A percentile compares a stretch with the other conserved stretches of the same genome.
phyloP scores from a whole-genome alignment of 2,888 invertebrate species.

The Macaria liturata region DNA sequence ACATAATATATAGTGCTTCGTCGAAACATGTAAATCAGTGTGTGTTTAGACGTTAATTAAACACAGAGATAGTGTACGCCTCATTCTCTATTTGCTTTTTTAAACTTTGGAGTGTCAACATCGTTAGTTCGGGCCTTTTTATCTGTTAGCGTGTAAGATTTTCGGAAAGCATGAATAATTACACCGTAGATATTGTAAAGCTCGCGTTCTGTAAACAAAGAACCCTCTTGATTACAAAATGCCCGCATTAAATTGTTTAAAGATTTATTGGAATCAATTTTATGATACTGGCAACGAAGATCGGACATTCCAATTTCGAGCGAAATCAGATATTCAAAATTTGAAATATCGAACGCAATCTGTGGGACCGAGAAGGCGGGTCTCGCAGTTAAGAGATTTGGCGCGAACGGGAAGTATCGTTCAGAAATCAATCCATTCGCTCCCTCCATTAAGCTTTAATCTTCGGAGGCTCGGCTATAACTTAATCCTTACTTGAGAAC shows the following conservation, averaged over 20 bases:
- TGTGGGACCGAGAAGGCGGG: conserved; percentile 36
- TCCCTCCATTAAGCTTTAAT: conserved; percentile 79
- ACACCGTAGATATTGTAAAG: conserved; percentile 1
- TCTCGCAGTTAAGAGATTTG: conserved; percentile 50
- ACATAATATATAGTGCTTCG: conserved; percentile 56
- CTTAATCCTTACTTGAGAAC: conserved; percentile 79
- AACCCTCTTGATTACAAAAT: conserved; percentile 1
- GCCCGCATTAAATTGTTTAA: conserved; percentile 14
- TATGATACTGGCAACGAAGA: conserved; percentile 30
- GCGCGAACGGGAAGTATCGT: conserved; percentile 60
- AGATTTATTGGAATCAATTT: conserved; percentile 22
- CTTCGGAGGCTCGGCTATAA: conserved; percentile 78
- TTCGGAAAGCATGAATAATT: conserved; percentile 20
- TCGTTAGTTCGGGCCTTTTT: conserved; percentile 34
- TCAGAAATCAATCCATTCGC: conserved; percentile 79
- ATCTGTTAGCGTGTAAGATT: conserved; percentile 7
- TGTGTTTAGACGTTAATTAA: conserved; percentile 72
- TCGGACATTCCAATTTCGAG: conserved; percentile 38
- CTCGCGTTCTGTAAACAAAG: background rate
- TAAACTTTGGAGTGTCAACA: conserved; percentile 51
- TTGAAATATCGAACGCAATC: conserved; percentile 33
- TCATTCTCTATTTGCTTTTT: conserved; percentile 69
- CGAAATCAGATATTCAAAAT: conserved; percentile 44
- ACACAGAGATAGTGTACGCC: conserved; percentile 67
- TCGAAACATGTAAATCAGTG: conserved; percentile 74